Evolutionary conservation across 2,888 invertebrate species (phyloP), one percentile per base, ranked within the genome.

Genomic region (Sesamia inferens): DNA sequence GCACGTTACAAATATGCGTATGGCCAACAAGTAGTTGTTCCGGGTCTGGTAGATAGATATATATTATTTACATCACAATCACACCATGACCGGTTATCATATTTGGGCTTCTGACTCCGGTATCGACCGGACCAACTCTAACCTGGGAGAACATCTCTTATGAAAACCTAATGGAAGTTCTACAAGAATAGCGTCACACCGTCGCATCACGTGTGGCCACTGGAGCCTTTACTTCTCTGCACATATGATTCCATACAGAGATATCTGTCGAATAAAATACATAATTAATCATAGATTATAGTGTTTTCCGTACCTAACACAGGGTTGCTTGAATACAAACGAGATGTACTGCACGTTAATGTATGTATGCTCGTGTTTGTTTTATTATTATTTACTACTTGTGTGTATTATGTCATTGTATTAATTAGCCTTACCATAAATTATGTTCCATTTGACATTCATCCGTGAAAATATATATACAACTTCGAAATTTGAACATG

Each of bases 281-380:
- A 51, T 51, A 51, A 73, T 71, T 77, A 79, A 68, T 67, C 55
- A 69, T 44, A 6, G 42, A 58, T 72, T 66, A 48, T 63, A 57
- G 66, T 75, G 44, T 79, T 82, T 68, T 74, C 72, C 68, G 55
- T 44, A 57, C 55, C 47, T 39, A 58, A 51, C 24, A 67, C 14
- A 31, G 7, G 16, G 14, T 69, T 48, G 54, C 16, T 72, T 69
- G 67, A 73, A 71, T 79, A 65, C 59, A 61, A 76, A 62, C 16
- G 51, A 71, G 19, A 11, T 42, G 42, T 19, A 24, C 8, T 59
- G 42, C 8, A 31, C 19, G n/a, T 70, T 68, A 57, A 68, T 58
- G 74, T 19, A 6, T 42, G 10, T 16, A 8, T 39, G 31, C 70
- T 54, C 67, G 63, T 73, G 68, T 51, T 39, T 39, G 48, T 65